Conservation (phyloP, 2,113 vertebrate genomes). For the Erpornis zantholeuca region DNA sequence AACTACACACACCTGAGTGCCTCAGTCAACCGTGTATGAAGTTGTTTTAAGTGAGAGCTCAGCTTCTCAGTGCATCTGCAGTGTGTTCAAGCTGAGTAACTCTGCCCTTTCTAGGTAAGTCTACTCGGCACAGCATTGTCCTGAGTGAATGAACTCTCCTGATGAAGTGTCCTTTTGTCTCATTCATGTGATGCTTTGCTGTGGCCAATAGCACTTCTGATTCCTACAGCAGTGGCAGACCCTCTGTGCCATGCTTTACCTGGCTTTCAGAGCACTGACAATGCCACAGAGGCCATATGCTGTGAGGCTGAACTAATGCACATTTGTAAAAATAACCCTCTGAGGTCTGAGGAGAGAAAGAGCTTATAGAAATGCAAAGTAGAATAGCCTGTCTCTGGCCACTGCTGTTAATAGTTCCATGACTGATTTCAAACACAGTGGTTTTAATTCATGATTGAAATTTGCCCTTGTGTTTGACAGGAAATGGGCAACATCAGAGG, state of each 20-base stretch:
- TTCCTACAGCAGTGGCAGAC: background rate
- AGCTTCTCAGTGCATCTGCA: background rate
- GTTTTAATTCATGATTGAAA: slow-evolving; percentile 4
- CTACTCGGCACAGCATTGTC: background rate
- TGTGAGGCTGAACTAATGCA: background rate
- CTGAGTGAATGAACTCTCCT: background rate
- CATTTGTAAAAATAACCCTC: background rate
- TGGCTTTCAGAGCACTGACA: background rate
- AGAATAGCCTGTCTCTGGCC: background rate
- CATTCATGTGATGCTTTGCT: background rate
- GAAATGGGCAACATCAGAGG: background rate
- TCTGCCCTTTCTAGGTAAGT: background rate
- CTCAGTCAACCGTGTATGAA: accelerated
- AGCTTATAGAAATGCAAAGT: background rate
- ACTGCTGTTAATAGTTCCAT: background rate
- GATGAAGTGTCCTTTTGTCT: background rate
- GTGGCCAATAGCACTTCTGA: background rate
- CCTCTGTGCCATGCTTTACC: background rate
- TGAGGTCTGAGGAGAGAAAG: background rate
- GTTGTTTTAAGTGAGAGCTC: background rate
- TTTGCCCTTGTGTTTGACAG: slow-evolving; percentile 2
- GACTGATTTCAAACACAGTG: background rate
- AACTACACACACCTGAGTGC: accelerated
- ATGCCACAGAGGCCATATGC: background rate
- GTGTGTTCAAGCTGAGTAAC: background rate